Base-by-base conservation (phyloP, 2,797 vertebrate species). In the Fratercula arctica region DNA sequence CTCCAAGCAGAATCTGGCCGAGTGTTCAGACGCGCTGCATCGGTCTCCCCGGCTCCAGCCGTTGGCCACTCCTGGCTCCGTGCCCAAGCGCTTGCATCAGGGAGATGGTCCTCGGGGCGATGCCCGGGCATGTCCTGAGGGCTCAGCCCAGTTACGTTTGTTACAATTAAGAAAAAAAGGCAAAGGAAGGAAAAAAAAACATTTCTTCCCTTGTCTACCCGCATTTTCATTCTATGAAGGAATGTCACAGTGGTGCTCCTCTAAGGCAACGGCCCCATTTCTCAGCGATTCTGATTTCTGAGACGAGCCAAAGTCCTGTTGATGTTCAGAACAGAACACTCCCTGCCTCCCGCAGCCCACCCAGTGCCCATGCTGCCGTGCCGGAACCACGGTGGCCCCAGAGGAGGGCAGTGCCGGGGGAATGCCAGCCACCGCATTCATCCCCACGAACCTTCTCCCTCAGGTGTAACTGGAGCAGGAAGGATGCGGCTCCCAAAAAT, bases 231-330 rank as follows among this genome's bases (percentile, higher is more conserved):
- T 51, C 61, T 13, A 2, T 8, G 18, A 12, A 48, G 25, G 59
- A 43, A 35, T 3, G 11, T 26, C 16, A 6, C 41, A 1, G 4
- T 6, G 17, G 21, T 35, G 24, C n/a, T 56, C n/a, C 39, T 25
- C 46, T 3, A 25, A 15, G 2, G 13, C 31, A 0, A 10, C 1
- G 0, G 4, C 26, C 37, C 18, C 26, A 0, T 17, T 13, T 3
- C 21, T 23, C 35, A 9, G 64, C 0, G 11, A 2, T 4, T 7
- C 39, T 5, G 9, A 6, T 2, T 31, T 43, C 39, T 2, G 33
- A 33, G 66, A 13, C 0, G 33, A 50, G 24, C 31, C 28, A 3
- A 1, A 9, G 41, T 4, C 12, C 75, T 5, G 2, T 3, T 2
- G 0, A 8, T 4, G 53, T 14, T 16, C 56, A 10, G 72, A 31